A percentile compares a stretch with the other conserved stretches of the same genome.
These are phyloP conservation scores for Acanthaster planci DNA, from an alignment of 35 echinoderm and acorn worm species.

Conservation along the genomic window DNA sequence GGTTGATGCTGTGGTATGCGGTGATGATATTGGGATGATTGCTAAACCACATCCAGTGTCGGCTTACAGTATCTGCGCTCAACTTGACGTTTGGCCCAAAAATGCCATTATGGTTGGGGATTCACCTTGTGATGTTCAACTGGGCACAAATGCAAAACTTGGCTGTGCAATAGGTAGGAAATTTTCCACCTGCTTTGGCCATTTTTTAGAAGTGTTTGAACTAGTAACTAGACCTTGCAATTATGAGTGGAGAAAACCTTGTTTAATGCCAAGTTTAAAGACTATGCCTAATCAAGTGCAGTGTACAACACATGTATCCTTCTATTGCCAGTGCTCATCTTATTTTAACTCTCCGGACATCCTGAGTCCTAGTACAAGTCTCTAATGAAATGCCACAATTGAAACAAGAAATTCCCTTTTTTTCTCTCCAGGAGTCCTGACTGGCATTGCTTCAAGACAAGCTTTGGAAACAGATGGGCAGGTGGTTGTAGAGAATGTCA, in stretches of 20 bases:
- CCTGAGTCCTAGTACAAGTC: no score
- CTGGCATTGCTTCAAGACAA: constrained; percentile 42
- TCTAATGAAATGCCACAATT: no score
- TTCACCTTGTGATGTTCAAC: constrained; percentile 51
- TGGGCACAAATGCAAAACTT: constrained; percentile 47
- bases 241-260: neutral
- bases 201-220: neutral
- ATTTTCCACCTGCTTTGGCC: neutral
- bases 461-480: constrained; percentile 33
- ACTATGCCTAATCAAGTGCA: neutral
- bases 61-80: constrained; percentile 53
- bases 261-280: neutral
- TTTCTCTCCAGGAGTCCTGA: constrained; percentile 57
- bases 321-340: no score
- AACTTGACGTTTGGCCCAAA: constrained; percentile 41
- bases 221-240: neutral
- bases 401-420: no score
- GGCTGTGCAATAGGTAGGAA: constrained; percentile 60
- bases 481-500: constrained; percentile 53
- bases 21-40: constrained; percentile 52
- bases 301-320: neutral
- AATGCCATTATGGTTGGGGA: constrained; percentile 69
- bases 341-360: no score
- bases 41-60: constrained; percentile 52
- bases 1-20: constrained; percentile 63